Base-by-base conservation (phyloP, 2,797 vertebrate species). In the Pyrrhura leucotis region DNA sequence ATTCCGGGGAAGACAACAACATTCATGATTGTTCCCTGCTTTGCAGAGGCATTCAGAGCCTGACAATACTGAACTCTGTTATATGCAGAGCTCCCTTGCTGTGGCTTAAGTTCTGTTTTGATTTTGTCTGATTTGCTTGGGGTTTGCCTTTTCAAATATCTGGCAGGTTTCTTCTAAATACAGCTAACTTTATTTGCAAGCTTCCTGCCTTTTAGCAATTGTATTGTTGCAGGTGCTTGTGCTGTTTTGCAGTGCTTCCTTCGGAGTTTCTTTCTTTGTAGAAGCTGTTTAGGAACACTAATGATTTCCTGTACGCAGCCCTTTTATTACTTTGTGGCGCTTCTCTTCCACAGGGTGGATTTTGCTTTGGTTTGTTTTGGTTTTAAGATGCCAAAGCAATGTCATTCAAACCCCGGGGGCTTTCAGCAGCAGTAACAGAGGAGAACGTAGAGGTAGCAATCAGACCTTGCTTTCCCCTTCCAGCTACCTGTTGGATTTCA, bases 401-500 rank as follows among this genome's bases (percentile, higher is more conserved):
- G 40, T 53, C 31, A 4, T 89, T 91, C 58, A 84, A 80, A 65
- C 31, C 51, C 77, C 59, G 40, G 11, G 21, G 15, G 13, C n/a
- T 84, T 29, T 67, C 77, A 67, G 74, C 37, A 80, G 71, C 74
- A 40, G 29, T 12, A 89, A 17, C 50, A 85, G 44, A 80, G 51
- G 31, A 80, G 45, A 73, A 63, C 0, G 0, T 11, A 39, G 50
- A 83, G 69, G 44, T 42, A 71, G 53, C 82, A 21, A 54, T 88
- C 53, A 66, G 58, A 45, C 54, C 77, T 80, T 92, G 6, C 54
- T 88, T 71, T 87, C 39, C 51, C 39, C 23, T 89, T 77, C 53
- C 65, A 89, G 53, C 61, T 95, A 59, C 65, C 51, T 3, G 4
- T 59, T 93, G 76, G 71, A 72, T 94, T 86, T 96, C 76, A 74